Evolutionary conservation across 2,113 vertebrate genomes (phyloP), one percentile per base, ranked within the genome.

Genomic region (Oncorhynchus mykiss): DNA sequence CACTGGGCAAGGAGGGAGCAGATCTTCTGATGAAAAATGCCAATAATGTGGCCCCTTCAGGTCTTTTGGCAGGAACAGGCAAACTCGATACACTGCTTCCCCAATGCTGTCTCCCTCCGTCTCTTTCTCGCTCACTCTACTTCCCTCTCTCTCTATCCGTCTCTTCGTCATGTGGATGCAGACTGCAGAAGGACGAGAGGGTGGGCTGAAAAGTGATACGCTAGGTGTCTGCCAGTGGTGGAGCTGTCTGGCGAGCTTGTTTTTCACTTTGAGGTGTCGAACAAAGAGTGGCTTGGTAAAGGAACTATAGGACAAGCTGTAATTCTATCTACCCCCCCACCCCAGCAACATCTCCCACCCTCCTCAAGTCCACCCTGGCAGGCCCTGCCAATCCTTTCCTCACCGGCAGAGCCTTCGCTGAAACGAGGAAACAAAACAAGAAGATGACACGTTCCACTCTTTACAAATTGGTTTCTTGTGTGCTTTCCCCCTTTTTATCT

Each of bases 221-320:
- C 90, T 86, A 45, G 39, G 39, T 90, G 87, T 90, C 87, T 86
- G 86, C 87, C 88, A 85, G 83, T 79, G 75, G 87, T 78, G 82
- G 88, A 88, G 78, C 79, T 88, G 85, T 86, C 81, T 89, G 86
- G 72, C 66, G 73, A 85, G 85, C 84, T 91, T 86, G 27, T 72
- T 83, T 92, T 54, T 92, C 88, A 90, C 87, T 87, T 84, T 77
- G 79, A 90, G 90, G 89, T 91, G 91, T 93, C 13, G 16, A 18
- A 54, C 85, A 93, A 92, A 92, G 89, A 88, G 78, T 73, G 83
- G 81, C 82, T 89, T 83, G 85, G 87, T 91, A 87, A 79, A 85
- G 83, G 82, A 85, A 86, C 82, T 87, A 81, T 78, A 73, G 87
- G 88, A 92, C 91, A 92, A 88, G 88, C 87, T 91, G 87, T 88